These are phyloP conservation scores for Poecilus cupreus DNA, from an alignment of 2,888 invertebrate genomes.

Conservation along the genomic window DNA sequence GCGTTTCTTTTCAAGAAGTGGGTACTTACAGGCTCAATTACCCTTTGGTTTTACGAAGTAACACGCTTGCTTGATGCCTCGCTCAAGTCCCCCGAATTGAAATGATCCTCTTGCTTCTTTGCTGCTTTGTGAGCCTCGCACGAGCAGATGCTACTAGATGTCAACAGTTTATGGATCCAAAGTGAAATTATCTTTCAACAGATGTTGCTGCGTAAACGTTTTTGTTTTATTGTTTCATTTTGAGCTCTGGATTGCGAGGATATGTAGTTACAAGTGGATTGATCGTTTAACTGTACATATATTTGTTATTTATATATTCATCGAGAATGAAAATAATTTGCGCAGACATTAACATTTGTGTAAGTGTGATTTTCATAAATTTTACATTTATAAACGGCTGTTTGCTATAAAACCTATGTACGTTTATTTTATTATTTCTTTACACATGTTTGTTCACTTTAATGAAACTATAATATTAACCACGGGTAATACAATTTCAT, in stretches of 20 bases:
- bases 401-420: neutral
- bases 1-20: conserved; percentile 12
- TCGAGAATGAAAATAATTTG: conserved; percentile 15
- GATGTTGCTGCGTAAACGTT: neutral
- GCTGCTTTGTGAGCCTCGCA: neutral
- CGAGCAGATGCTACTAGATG: conserved; percentile 15
- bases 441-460: neutral
- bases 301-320: conserved; percentile 7
- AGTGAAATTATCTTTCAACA: neutral
- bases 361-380: conserved; percentile 27
- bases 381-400: conserved; percentile 20
- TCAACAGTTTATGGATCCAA: neutral
- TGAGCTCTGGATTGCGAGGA: neutral
- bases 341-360: conserved; percentile 17
- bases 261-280: neutral
- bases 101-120: neutral
- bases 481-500: neutral
- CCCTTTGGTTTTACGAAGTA: conserved; percentile 12
- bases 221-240: neutral
- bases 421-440: neutral
- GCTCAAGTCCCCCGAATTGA: neutral
- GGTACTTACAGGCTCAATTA: conserved; percentile 6
- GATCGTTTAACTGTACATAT: neutral
- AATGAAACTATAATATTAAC: neutral
- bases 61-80: neutral